A percentile compares a stretch with the other conserved stretches of the same genome.
Conservation (phyloP, 1,140 invertebrate species). For the Macrocentrus cingulum region DNA sequence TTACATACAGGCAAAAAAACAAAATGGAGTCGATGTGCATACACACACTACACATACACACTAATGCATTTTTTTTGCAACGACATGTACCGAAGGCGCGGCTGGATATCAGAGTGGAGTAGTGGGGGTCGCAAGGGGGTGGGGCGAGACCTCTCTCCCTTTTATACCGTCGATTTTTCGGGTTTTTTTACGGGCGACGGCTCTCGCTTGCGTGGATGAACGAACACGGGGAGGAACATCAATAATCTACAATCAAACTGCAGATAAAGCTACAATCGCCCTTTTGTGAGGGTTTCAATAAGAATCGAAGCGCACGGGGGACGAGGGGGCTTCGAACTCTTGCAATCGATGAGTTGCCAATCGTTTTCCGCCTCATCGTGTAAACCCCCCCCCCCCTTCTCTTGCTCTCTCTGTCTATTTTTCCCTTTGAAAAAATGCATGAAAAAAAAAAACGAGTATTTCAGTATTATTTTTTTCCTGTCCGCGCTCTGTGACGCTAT, state of each 20-base stretch:
- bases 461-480: neutral
- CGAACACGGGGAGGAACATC: constrained; percentile 56
- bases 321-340: constrained; percentile 33
- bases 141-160: constrained; percentile 40
- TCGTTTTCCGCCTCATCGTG: constrained; percentile 22
- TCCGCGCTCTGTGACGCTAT: neutral
- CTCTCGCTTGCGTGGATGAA: constrained; percentile 50
- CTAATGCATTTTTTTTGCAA: constrained; percentile 39
- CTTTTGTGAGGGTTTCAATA: constrained; percentile 58
- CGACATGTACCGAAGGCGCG: constrained; percentile 31
- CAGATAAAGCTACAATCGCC: constrained; percentile 57
- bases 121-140: constrained; percentile 10
- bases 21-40: constrained; percentile 20
- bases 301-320: constrained; percentile 43
- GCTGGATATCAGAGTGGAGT: constrained; percentile 7
- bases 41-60: constrained; percentile 21
- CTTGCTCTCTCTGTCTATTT: constrained; percentile 2
- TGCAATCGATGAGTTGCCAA: constrained; percentile 22
- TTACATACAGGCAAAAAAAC: constrained; percentile 53
- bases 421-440: too few species aligned
- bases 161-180: constrained; percentile 51
- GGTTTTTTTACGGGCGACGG: constrained; percentile 52
- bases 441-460: neutral
- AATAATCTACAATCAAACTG: constrained; percentile 61
- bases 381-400: constrained; percentile 8